Conservation (phyloP, 2,797 vertebrate species). For the Phalloptychus januarius region DNA sequence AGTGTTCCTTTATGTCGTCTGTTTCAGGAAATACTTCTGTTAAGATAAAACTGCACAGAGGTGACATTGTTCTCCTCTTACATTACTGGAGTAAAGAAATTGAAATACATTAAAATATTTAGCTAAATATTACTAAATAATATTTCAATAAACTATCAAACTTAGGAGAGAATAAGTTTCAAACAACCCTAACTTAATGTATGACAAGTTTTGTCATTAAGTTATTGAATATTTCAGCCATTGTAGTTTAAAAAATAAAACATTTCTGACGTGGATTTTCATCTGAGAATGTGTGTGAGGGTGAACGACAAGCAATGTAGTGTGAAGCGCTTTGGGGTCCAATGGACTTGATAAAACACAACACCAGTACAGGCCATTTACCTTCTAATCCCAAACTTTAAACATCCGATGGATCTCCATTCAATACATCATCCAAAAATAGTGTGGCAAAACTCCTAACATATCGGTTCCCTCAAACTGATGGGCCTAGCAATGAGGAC, state of each 20-base stretch:
- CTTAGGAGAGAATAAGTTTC: not conserved
- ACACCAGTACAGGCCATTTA: not conserved
- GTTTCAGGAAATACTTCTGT: not conserved
- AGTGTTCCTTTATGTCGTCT: not conserved
- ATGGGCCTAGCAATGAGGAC: not conserved
- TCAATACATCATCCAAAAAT: not conserved
- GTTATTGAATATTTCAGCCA: not conserved
- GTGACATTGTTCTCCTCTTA: not conserved
- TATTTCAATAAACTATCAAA: not conserved
- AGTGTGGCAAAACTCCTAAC: not conserved
- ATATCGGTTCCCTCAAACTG: not conserved
- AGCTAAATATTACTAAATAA: not conserved
- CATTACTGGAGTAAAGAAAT: not conserved
- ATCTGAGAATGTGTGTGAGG: too few species aligned
- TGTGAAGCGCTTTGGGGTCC: not conserved
- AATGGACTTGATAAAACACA: not conserved
- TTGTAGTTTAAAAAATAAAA: not conserved
- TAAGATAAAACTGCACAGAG: not conserved
- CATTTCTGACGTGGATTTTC: not conserved
- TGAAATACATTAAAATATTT: not conserved
- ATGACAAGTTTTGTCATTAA: not conserved
- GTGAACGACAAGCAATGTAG: too few species aligned
- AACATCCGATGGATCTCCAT: not conserved
- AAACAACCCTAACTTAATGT: not conserved
- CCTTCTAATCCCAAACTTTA: not conserved